Percentiles rank a stretch among this genome's conserved stretches.
Conservation (phyloP, 2,113 vertebrate genomes). For the Plectropomus leopardus region DNA sequence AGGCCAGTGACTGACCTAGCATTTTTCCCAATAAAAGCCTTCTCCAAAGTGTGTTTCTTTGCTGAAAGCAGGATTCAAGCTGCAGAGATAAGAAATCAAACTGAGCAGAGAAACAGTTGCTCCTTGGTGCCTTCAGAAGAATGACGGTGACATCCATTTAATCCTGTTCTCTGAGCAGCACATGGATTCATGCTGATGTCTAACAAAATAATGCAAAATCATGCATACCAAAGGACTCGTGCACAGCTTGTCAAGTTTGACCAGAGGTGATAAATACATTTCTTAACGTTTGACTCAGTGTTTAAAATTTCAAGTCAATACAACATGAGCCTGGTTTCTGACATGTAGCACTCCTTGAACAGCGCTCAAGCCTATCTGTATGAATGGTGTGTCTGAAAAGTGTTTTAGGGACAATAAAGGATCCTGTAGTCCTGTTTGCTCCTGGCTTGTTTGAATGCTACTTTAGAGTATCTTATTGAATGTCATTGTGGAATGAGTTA, state of each 20-base stretch:
- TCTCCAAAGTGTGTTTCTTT: conserved; percentile 41
- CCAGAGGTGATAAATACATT: conserved; percentile 14
- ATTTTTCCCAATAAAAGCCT: conserved; percentile 42
- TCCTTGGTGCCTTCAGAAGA: conserved; percentile 48
- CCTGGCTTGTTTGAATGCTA: neutral
- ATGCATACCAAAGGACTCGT: conserved; percentile 67
- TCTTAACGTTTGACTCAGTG: no score
- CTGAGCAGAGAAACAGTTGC: neutral
- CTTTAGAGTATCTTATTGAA: conserved; percentile 25
- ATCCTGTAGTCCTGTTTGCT: conserved; percentile 8
- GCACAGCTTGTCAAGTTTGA: conserved; percentile 41
- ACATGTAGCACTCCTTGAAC: conserved; percentile 15
- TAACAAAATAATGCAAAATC: conserved; percentile 37
- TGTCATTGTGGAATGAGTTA: conserved; percentile 25
- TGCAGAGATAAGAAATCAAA: conserved; percentile 42
- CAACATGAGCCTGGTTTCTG: conserved; percentile 2
- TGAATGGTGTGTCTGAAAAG: conserved; percentile 6
- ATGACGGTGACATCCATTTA: conserved; percentile 24
- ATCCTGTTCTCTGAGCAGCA: conserved; percentile 21
- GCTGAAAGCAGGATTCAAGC: conserved; percentile 10
- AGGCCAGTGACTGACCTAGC: neutral
- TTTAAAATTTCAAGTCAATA: no score
- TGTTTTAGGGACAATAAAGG: neutral
- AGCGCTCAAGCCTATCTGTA: conserved; percentile 1
- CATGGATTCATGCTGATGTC: conserved; percentile 40